Base-by-base conservation (phyloP, 2,888 invertebrate species). In the Rhopalosiphum nymphaeae region DNA sequence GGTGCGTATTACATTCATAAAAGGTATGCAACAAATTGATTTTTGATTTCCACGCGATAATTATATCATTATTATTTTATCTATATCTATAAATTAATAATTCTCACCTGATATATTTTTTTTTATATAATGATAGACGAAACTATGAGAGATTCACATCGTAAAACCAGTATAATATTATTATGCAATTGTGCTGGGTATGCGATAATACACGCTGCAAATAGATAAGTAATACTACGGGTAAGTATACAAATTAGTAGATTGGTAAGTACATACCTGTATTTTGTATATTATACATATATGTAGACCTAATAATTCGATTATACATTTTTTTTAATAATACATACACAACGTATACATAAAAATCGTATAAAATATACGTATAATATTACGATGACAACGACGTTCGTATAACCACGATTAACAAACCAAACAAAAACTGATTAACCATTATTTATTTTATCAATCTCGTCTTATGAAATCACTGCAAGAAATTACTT, bases 231-330 rank as follows among this genome's bases (percentile, higher is more conserved):
- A 21, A 21, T 36, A 78, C 78, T 78, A 21, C 16, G 36, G 36
- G 36, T 78, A 78, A 7, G 36, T 78, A 78, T 36, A 78, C 2
- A 78, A 36, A n/a, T 36, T 36, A 9, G 36, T 78, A 78, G 78
- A 78, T 78, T 78, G 78, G 78, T 78, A 9, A 21, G 78, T 78
- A 67, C 44, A 5, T 78, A 36, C 2, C n/a, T 13, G n/a, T 78
- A 36, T n/a, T 67, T 2, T 36, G 3, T 78, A 10, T 36, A n/a
- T 16, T 42, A 84, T 42, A 21, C 21, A 53, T 53, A 53, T 53
- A 53, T 36, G 56, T 90, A 67, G 67, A 36, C 90, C 46, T 36
- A 67, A 67, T 90, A 67, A 90, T 91, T 91, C 91, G 91, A 91
- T 91, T 91, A 78, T 42, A 78, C 5, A 44, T 89, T 89, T 42